A percentile compares a stretch with the other conserved stretches of the same genome.
These are phyloP conservation scores for zebrafish (Danio rerio) DNA, from an alignment of 2,113 vertebrate genomes.

Conservation along the genomic window DNA sequence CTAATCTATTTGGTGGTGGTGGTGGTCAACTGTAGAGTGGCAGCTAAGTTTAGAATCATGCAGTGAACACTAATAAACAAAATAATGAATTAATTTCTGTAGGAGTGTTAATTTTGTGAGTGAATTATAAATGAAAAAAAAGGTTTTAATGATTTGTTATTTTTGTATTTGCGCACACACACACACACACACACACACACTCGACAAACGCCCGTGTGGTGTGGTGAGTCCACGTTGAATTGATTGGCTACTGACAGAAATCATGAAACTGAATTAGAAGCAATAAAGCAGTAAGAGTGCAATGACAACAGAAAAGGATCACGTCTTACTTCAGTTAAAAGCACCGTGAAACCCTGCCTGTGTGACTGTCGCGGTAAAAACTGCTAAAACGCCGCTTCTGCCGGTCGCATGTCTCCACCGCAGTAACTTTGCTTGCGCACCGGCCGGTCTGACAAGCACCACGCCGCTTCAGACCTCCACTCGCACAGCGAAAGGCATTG, in stretches of 20 bases:
- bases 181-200: background rate
- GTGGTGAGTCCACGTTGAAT: background rate
- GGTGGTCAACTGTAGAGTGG: background rate
- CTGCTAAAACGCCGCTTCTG: background rate
- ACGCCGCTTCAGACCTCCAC: background rate
- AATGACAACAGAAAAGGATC: conserved; percentile 18
- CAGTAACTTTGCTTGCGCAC: conserved; percentile 24
- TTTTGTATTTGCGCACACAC: background rate
- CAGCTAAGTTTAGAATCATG: background rate
- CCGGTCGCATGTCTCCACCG: background rate
- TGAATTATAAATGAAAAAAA: background rate
- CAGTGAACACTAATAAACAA: background rate
- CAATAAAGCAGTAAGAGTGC: background rate
- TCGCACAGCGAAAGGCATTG: conserved; percentile 13
- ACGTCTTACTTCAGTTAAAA: conserved; percentile 24
- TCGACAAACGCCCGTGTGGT: background rate
- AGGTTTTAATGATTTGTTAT: no score
- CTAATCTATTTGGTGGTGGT: background rate
- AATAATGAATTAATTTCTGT: background rate
- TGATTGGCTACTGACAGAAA: background rate
- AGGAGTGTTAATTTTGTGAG: background rate
- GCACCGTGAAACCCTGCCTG: background rate
- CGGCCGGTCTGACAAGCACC: background rate
- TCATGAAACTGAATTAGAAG: background rate
- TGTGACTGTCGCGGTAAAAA: background rate